Conservation (phyloP, 2,888 invertebrate genomes). For the Mythimna lalbum region DNA sequence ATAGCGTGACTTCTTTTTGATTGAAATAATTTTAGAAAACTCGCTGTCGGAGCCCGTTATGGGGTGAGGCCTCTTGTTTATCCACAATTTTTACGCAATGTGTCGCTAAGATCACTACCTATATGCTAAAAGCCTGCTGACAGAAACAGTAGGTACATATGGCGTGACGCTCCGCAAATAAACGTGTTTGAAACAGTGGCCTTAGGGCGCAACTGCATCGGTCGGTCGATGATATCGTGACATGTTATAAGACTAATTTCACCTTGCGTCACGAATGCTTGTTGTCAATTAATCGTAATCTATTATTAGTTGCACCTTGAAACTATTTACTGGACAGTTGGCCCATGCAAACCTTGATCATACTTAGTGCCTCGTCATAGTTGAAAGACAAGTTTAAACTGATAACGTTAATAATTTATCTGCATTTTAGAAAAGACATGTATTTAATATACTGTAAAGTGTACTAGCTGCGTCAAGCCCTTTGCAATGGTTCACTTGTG, state of each 20-base stretch:
- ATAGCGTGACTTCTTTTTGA: background rate
- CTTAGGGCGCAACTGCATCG: conserved; percentile 2
- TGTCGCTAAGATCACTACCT: background rate
- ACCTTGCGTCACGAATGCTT: background rate
- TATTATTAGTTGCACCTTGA: conserved; percentile 5
- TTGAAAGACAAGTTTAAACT: conserved; percentile 1
- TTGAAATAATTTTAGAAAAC: background rate
- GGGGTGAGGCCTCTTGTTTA: background rate
- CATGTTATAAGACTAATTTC: conserved; percentile 3
- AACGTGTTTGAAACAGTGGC: conserved; percentile 3
- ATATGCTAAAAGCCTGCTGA: background rate
- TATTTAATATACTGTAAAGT: background rate
- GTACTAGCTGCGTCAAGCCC: background rate
- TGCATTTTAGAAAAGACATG: conserved; percentile 4
- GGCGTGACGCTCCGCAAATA: background rate
- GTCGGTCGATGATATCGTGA: background rate
- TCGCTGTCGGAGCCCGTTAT: background rate
- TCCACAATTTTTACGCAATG: too few relatives aligned
- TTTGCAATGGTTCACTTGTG: background rate
- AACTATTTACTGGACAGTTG: background rate
- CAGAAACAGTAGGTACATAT: background rate
- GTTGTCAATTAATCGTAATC: conserved; percentile 6
- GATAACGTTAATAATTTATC: background rate
- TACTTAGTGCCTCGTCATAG: background rate
- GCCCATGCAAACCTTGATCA: background rate